Base-by-base conservation (phyloP, 2,888 invertebrate species). In the Netelia virgata region DNA sequence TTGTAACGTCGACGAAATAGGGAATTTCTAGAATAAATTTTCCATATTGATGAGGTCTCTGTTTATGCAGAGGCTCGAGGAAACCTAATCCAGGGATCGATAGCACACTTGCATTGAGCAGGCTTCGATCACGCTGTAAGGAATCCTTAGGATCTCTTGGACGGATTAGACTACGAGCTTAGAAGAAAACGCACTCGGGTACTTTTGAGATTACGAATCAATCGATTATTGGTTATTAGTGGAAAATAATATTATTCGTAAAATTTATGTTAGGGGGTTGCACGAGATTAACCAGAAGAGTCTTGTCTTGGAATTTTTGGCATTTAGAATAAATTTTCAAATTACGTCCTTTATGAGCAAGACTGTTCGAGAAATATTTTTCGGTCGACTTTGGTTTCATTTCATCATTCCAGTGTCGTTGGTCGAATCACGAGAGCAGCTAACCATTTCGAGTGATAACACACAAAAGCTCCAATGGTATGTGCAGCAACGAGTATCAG, bases 131-230 rank as follows among this genome's bases (percentile, higher is more conserved):
- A 16, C 28, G 20, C 43, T 41, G 16, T 10, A 36, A 50, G 8
- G 59, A 72, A 57, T 63, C 55, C 50, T 63, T 55, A 72, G 53
- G 23, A 16, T 72, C 53, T 47, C 20, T 50, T 78, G 55, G 50
- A 43, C 43, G 16, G 66, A 76, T 77, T 72, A 64, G 76, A 82
- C 72, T 77, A 72, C 50, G 63, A 53, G 53, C 57, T 11, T 50
- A 18, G 59, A 14, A 75, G 69, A 70, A 43, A 66, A 41, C 18
- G 14, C 50, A 63, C 76, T 36, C 36, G 70, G n/a, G 3, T 43
- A 57, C 36, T 72, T 57, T 47, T 16, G 14, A 63, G 64, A 82
- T 82, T 77, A 66, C 47, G 76, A 66, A 41, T 77, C 72, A 50
- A 72, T 77, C 43, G 43, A 75, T 82, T 69, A 68, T 82, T 63